Evolutionary conservation across 2,113 vertebrate species (phyloP).

Genomic region (Otocyon megalotis): DNA sequence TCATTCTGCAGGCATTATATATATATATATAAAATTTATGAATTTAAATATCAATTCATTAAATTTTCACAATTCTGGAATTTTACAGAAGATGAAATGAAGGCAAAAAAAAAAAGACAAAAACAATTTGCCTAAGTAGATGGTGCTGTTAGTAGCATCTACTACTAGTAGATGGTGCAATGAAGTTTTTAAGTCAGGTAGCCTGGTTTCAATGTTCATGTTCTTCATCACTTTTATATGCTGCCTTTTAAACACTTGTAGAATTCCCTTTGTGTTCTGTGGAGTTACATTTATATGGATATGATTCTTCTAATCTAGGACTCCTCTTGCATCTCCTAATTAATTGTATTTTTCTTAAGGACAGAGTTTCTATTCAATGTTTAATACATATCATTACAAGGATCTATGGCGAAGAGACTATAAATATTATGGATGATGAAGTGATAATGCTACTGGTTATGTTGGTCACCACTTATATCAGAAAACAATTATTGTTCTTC

Average conservation of each 20-base stretch:
- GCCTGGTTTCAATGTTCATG: background rate
- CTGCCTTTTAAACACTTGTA: background rate
- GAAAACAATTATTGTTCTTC: background rate
- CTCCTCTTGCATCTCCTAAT: background rate
- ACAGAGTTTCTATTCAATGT: background rate
- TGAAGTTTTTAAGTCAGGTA: background rate
- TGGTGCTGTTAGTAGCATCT: background rate
- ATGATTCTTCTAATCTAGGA: background rate
- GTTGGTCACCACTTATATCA: background rate
- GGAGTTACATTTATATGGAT: background rate
- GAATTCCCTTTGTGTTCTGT: background rate
- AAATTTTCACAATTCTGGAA: background rate
- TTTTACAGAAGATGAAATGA: background rate
- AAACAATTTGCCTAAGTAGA: background rate
- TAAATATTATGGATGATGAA: background rate
- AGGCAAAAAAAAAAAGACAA: background rate
- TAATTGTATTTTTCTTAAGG: slow-evolving; percentile 16
- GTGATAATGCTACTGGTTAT: background rate
- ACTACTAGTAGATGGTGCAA: background rate
- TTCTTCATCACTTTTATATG: background rate
- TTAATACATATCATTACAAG: background rate
- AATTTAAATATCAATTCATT: background rate
- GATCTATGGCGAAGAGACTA: background rate
- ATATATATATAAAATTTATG: too few species aligned
- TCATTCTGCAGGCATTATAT: background rate